Evolutionary conservation across 2,113 vertebrate genomes (phyloP), one percentile per base, ranked within the genome.

Genomic region (Speoplatyrhinus poulsoni): DNA sequence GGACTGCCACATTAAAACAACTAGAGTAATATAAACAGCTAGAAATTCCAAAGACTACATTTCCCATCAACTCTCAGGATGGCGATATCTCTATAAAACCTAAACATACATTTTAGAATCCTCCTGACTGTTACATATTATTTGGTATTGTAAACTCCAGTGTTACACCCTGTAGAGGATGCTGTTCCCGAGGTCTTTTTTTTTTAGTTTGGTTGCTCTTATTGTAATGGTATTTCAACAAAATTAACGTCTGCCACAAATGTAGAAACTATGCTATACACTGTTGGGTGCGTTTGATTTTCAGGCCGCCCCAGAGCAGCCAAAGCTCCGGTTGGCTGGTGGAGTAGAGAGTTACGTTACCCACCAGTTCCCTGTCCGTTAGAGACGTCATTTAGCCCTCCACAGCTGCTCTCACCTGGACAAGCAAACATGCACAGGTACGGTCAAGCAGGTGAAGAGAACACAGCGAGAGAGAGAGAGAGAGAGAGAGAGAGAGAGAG

Each of bases 361-460:
- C 89, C 89, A 91, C 89, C 89, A 84, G 80, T 77, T 92, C 89
- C 92, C 90, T 91, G 80, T 88, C 66, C 73, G 82, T 67, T 69
- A 75, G 72, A 85, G 83, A 65, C 85, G 83, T 80, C 90, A 92
- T 74, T 87, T 90, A 92, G 80, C 90, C 88, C 85, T 87, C 61
- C 88, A 90, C 91, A 93, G 91, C 88, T 83, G 90, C 67, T 87
- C 88, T 91, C 92, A 92, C 92, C 92, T 93, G 91, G 88, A 91
- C 87, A 88, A 86, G 91, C 81, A 88, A 74, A 92, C 91, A 91
- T 92, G 91, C 91, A 92, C 75, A 86, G 54, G 75, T 54, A 52
- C 60, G 72, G 65, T 59, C 75, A 68, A 72, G 12, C 33, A 56
- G 65, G 12, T 15, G 50, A 79, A 54, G 56, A 33, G 17, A 41